Conservation (phyloP, 2,888 invertebrate genomes). For the Flexamia atlantica region DNA sequence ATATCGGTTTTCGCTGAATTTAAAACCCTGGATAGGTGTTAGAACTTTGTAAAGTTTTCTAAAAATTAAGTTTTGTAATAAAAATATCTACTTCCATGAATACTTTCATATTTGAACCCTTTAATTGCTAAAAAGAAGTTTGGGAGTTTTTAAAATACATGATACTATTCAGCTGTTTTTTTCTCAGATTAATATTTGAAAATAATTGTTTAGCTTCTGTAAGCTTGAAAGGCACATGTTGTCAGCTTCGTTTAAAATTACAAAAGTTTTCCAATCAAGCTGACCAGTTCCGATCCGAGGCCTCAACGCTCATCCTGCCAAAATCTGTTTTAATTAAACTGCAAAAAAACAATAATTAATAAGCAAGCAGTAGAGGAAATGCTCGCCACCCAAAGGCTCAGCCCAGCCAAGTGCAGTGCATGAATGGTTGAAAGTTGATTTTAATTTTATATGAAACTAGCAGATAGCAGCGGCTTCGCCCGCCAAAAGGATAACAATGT, state of each 20-base stretch:
- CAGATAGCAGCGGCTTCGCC: background rate
- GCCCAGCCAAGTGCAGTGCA: background rate
- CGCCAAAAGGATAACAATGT: too few species aligned
- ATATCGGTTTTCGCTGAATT: background rate
- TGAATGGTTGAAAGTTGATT: background rate
- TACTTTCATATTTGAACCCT: too few species aligned
- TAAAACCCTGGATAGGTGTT: too few species aligned
- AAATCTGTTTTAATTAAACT: conserved; percentile 42
- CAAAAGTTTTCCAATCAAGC: conserved; percentile 42
- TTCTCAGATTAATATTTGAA: background rate
- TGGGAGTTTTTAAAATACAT: too few species aligned
- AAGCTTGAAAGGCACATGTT: background rate
- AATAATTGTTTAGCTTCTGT: background rate
- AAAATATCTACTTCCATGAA: too few species aligned
- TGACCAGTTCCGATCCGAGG: background rate
- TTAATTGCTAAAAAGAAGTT: too few species aligned
- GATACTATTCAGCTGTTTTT: too few species aligned
- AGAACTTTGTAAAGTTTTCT: too few species aligned
- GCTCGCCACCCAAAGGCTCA: background rate
- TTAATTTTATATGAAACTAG: too few species aligned
- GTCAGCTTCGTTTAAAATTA: conserved; percentile 26
- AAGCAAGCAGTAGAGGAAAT: background rate
- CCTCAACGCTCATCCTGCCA: background rate
- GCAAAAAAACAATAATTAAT: conserved; percentile 17
- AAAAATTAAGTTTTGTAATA: too few species aligned